Evolutionary conservation across 2,888 invertebrate genomes (phyloP), one percentile per base, ranked within the genome.

Genomic region (Rapana venosa): DNA sequence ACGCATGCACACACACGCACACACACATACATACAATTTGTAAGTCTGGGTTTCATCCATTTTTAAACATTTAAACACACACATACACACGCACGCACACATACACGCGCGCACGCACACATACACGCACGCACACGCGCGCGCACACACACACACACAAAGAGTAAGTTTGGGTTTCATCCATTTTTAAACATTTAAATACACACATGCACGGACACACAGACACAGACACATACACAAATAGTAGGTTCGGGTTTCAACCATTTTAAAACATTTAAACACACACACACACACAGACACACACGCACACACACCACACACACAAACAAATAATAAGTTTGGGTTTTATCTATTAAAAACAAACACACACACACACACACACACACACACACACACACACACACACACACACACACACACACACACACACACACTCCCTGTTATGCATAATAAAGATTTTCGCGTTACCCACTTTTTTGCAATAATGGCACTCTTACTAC

Each of bases 351-450:
- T n/a, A n/a, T n/a, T n/a, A n/a, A n/a, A n/a, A 6, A 74, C 17
- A 70, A 17, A 30, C 79, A 20, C 79, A 81, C 79, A 36, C n/a
- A 36, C 77, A 77, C 77, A 70, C 30, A 77, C 77, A 77, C 79
- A 81, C n/a, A 81, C 79, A 36, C 15, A 15, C 77, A 6, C 79
- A 81, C 79, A 81, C 79, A 81, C 36, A 81, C 79, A 81, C 36
- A 81, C 35, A 81, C 79, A 20, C 79, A 81, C 36, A 36, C 36
- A 36, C 79, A 36, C 79, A 36, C 79, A 20, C 79, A 36, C 79
- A 36, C 79, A 36, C 79, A 81, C 79, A 36, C 79, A 81, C 79
- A 36, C 79, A 81, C 79, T 6, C 35, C 35, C 35, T n/a, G n/a
- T n/a, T n/a, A n/a, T n/a, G n/a, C 17, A 61, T n/a, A n/a, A n/a